phyloP scores from a whole-genome alignment of 2,888 invertebrate genomes.

The Leucoptera coffeella region DNA sequence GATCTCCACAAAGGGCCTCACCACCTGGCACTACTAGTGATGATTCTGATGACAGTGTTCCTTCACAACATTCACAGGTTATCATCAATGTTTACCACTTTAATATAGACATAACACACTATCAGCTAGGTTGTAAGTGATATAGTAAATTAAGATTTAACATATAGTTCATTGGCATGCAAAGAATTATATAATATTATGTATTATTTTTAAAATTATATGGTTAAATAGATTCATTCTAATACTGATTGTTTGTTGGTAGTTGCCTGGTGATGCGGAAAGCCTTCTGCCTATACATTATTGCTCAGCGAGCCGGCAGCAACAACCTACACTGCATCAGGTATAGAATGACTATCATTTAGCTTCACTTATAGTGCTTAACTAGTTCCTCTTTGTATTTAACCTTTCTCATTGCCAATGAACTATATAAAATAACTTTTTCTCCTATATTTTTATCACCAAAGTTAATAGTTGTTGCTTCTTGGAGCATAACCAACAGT shows the following conservation, averaged over 20 bases:
- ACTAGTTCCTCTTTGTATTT: too few relatives aligned
- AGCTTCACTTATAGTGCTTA: too few relatives aligned
- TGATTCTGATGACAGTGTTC: slow-evolving; percentile 76
- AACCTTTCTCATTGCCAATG: slow-evolving; percentile 28
- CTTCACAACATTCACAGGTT: slow-evolving; percentile 58
- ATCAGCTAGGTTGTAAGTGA: too few relatives aligned
- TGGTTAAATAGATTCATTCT: slow-evolving; percentile 20
- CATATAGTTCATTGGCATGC: slow-evolving; percentile 50
- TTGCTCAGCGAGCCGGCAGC: slow-evolving; percentile 58
- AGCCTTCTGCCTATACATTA: slow-evolving; percentile 57
- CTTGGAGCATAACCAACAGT: too few relatives aligned
- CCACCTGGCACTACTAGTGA: slow-evolving; percentile 75
- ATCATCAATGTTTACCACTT: slow-evolving; percentile 1
- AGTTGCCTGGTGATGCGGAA: slow-evolving; percentile 57
- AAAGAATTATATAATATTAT: too few relatives aligned
- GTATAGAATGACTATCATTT: too few relatives aligned
- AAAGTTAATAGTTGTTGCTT: too few relatives aligned
- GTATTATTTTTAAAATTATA: slow-evolving; percentile 2
- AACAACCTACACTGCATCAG: slow-evolving; percentile 56
- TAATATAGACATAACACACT: too few relatives aligned
- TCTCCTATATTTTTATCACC: too few relatives aligned
- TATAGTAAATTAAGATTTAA: neutral
- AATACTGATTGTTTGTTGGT: slow-evolving; percentile 54
- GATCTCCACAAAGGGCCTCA: slow-evolving; percentile 59
- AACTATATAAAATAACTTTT: too few relatives aligned